Percentiles rank a stretch among this genome's conserved stretches.
Evolutionary conservation across 1,140 invertebrate genomes (phyloP).

Genomic region (Caerostris darwini): DNA sequence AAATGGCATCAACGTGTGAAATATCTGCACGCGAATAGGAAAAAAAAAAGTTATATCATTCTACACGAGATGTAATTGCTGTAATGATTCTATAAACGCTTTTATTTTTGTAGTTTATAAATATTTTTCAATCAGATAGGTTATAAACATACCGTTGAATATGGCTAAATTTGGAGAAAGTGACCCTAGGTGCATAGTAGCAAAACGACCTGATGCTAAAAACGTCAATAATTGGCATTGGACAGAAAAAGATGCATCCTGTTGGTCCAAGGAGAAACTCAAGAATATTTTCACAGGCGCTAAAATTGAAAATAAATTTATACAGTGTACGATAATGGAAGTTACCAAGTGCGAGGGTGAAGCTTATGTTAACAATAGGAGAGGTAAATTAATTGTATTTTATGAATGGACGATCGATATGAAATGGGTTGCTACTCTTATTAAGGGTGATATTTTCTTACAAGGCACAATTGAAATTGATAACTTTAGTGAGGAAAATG

Average conservation of each 20-base stretch:
- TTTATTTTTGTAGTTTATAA: no score
- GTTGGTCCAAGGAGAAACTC: slow-evolving; percentile 96
- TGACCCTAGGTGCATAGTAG: slow-evolving; percentile 99
- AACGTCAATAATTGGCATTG: slow-evolving; percentile 99
- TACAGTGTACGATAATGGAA: slow-evolving; percentile 88
- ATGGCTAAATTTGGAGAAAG: slow-evolving; percentile 99
- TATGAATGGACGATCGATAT: slow-evolving; percentile 97
- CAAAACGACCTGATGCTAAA: slow-evolving; percentile 98
- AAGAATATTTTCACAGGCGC: slow-evolving; percentile 89
- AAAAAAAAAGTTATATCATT: no score
- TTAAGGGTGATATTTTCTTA: slow-evolving; percentile 78
- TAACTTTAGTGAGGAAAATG: slow-evolving; percentile 99
- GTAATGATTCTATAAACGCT: no score
- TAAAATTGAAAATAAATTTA: slow-evolving; percentile 82
- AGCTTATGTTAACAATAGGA: slow-evolving; percentile 97
- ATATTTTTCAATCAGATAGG: no score
- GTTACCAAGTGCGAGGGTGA: slow-evolving; percentile 96
- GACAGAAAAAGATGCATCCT: slow-evolving; percentile 99
- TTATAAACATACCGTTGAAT: slow-evolving; percentile 82
- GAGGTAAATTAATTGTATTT: slow-evolving; percentile 99
- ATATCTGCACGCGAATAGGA: no score
- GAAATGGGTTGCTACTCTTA: slow-evolving; percentile 89
- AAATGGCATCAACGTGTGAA: no score
- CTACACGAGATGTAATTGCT: no score
- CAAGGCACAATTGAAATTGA: slow-evolving; percentile 95